phyloP scores from a whole-genome alignment of 1,140 invertebrate genomes.

The Temnothorax longispinosus region DNA sequence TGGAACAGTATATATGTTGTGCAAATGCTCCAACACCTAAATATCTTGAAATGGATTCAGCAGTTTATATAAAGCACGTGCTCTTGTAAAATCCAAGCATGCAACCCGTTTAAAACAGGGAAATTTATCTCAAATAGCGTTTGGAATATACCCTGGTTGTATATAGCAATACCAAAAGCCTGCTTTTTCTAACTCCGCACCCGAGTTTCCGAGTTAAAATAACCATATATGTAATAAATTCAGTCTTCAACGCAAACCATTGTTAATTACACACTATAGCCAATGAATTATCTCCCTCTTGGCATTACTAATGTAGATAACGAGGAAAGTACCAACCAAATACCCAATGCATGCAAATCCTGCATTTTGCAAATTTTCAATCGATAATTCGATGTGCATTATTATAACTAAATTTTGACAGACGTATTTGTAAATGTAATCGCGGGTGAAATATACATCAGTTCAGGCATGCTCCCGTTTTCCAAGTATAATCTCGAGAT shows the following conservation, averaged over 20 bases:
- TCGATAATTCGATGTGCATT: conserved; percentile 42
- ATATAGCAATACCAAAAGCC: conserved; percentile 41
- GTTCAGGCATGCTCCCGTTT: conserved; percentile 31
- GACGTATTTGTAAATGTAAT: not conserved
- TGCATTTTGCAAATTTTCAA: conserved; percentile 5
- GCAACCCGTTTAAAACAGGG: conserved; percentile 44
- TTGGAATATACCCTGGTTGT: not conserved
- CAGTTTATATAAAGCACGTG: conserved; percentile 30
- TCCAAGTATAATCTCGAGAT: conserved; percentile 3
- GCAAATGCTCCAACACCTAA: conserved; percentile 27
- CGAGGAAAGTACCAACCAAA: conserved; percentile 32
- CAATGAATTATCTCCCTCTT: conserved; percentile 30
- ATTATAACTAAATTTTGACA: not conserved
- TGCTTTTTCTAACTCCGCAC: not conserved
- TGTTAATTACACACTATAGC: conserved; percentile 2
- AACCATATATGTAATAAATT: not conserved
- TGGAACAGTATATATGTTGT: conserved; percentile 1
- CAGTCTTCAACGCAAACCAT: not conserved
- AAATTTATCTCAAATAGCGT: not conserved
- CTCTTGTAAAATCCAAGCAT: conserved; percentile 64
- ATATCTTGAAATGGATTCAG: conserved; percentile 42
- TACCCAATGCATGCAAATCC: conserved; percentile 65
- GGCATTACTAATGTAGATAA: conserved; percentile 12
- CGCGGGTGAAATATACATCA: conserved; percentile 35
- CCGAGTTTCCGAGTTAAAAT: not conserved